phyloP scores from a whole-genome alignment of 1,140 invertebrate genomes.

The Antheraea pernyi region DNA sequence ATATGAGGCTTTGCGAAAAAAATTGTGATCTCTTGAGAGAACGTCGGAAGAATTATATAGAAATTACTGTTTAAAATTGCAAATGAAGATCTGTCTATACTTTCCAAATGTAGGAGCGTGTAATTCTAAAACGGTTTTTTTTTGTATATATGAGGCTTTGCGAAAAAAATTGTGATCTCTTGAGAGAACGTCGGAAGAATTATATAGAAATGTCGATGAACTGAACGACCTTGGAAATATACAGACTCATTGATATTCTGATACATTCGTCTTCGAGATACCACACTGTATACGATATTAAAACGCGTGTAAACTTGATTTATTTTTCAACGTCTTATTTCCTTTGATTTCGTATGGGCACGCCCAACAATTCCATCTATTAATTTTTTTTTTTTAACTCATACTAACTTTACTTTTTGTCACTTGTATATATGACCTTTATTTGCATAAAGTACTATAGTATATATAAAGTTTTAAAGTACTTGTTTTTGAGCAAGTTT shows the following conservation, averaged over 20 bases:
- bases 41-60: background rate
- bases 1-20: background rate
- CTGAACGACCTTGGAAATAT: constrained; percentile 11
- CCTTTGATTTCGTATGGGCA: no score
- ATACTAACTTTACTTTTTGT: no score
- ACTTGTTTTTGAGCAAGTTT: no score
- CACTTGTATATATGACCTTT: no score
- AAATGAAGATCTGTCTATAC: no score
- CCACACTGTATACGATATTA: background rate
- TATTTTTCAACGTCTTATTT: background rate
- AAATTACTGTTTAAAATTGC: no score
- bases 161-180: background rate
- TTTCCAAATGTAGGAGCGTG: background rate
- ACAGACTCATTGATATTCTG: constrained; percentile 9
- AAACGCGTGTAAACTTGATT: background rate
- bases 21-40: background rate
- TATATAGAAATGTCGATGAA: constrained; percentile 10
- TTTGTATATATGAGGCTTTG: background rate
- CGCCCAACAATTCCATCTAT: no score
- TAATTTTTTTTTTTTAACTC: no score
- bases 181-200: background rate
- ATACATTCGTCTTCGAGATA: constrained; percentile 1
- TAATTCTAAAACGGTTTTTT: background rate
- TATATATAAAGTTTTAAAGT: no score
- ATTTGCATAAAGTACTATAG: no score